phyloP scores from a whole-genome alignment of 2,888 invertebrate species.

The Anoncus sp. region DNA sequence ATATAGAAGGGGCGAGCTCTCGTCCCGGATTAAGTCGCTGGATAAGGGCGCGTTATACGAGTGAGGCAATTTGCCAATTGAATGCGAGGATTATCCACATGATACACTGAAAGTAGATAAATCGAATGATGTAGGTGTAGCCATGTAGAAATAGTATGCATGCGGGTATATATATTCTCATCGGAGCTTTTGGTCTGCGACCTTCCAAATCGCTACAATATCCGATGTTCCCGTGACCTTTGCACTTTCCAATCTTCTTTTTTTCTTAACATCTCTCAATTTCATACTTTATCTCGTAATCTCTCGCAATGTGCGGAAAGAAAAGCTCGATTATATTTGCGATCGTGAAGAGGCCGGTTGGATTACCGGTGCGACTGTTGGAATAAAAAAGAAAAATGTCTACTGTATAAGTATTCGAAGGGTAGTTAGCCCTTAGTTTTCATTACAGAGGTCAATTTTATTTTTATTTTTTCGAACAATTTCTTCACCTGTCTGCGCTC shows the following conservation, averaged over 20 bases:
- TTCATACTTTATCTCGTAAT: background rate
- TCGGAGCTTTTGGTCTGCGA: too few relatives aligned
- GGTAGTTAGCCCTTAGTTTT: background rate
- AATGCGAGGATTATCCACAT: background rate
- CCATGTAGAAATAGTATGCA: too few relatives aligned
- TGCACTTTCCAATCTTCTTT: background rate
- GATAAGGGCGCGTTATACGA: background rate
- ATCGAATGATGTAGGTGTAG: background rate
- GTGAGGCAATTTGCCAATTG: slow-evolving; percentile 34
- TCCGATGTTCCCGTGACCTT: background rate
- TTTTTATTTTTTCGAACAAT: background rate
- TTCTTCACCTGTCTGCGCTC: background rate
- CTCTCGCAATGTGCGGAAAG: background rate
- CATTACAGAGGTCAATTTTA: background rate
- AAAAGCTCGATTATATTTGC: slow-evolving; percentile 5
- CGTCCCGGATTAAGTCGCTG: background rate
- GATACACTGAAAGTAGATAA: slow-evolving; percentile 6
- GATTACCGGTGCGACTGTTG: background rate
- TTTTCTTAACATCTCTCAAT: background rate
- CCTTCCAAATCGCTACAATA: background rate
- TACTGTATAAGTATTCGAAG: background rate
- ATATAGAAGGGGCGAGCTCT: background rate
- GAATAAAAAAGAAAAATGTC: background rate
- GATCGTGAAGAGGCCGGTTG: background rate
- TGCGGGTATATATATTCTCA: too few relatives aligned